A percentile compares a stretch with the other conserved stretches of the same genome.
Conservation (phyloP, 2,888 invertebrate genomes). For the Athrips mouffetella region DNA sequence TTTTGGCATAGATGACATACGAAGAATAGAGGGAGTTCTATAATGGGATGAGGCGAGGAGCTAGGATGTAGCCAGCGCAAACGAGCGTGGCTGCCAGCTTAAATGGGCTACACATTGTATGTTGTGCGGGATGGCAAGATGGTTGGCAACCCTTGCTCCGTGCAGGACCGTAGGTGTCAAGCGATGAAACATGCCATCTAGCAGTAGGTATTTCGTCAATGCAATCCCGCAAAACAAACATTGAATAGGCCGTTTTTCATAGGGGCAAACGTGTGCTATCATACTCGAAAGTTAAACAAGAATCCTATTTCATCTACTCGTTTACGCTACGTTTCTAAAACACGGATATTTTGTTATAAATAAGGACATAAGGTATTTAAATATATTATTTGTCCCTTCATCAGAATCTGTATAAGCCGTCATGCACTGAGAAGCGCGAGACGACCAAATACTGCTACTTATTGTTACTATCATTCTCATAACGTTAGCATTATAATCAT, state of each 20-base stretch:
- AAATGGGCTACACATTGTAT: too few relatives aligned
- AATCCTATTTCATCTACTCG: slow-evolving; percentile 38
- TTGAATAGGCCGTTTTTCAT: too few relatives aligned
- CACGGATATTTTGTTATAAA: slow-evolving; percentile 36
- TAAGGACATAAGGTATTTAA: slow-evolving; percentile 24
- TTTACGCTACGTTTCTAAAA: slow-evolving; percentile 41
- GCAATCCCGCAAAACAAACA: too few relatives aligned
- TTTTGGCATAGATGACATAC: slow-evolving; percentile 44
- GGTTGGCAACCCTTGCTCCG: too few relatives aligned
- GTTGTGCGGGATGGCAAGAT: too few relatives aligned
- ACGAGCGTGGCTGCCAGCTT: too few relatives aligned
- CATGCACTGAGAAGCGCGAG: background rate
- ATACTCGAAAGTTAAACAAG: slow-evolving; percentile 29
- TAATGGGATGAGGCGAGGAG: too few relatives aligned
- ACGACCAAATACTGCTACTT: slow-evolving; percentile 13
- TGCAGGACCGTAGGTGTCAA: too few relatives aligned
- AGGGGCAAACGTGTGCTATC: too few relatives aligned
- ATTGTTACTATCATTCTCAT: slow-evolving; percentile 24
- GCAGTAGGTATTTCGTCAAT: too few relatives aligned
- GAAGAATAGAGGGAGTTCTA: slow-evolving; percentile 22
- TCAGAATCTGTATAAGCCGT: background rate
- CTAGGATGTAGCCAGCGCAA: too few relatives aligned
- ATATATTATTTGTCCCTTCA: slow-evolving; percentile 34
- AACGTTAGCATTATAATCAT: slow-evolving; percentile 19
- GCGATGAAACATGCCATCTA: too few relatives aligned